Conservation (phyloP, 2,888 invertebrate genomes). For the Smittia sp. region DNA sequence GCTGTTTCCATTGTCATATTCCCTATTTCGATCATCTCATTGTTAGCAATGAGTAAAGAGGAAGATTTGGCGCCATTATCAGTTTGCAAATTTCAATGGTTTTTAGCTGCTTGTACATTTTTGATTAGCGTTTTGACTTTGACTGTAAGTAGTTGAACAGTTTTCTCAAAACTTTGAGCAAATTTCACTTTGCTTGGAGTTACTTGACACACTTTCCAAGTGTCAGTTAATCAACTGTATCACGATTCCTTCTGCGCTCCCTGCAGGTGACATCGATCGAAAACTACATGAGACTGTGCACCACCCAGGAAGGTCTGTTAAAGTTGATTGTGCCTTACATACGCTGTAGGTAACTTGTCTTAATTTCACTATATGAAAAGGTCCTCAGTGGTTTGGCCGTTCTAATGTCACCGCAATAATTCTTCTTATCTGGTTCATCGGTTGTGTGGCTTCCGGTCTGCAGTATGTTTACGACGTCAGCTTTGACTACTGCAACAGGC, state of each 20-base stretch:
- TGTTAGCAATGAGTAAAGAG: constrained; percentile 64
- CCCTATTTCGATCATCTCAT: constrained; percentile 66
- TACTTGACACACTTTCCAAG: not conserved
- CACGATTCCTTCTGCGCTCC: not conserved
- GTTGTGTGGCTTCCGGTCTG: constrained; percentile 58
- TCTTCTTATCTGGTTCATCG: constrained; percentile 59
- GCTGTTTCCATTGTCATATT: constrained; percentile 67
- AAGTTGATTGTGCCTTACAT: too few species aligned
- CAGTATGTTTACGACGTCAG: constrained; percentile 62
- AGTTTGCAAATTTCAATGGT: constrained; percentile 67
- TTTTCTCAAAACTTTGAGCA: constrained; percentile 1
- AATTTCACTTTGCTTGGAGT: not conserved
- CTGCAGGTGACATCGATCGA: constrained; percentile 61
- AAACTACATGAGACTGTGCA: constrained; percentile 64
- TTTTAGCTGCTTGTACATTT: constrained; percentile 64
- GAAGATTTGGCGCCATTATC: constrained; percentile 48
- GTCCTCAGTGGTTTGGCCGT: constrained; percentile 46
- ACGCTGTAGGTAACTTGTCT: too few species aligned
- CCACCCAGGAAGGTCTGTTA: constrained; percentile 55
- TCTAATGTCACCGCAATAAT: constrained; percentile 57
- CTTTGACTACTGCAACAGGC: constrained; percentile 67
- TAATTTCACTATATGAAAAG: too few species aligned
- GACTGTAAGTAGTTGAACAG: constrained; percentile 43
- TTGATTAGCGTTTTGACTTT: constrained; percentile 64
- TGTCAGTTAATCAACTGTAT: not conserved